Base-by-base conservation (phyloP, 64 coral and sea anemone genomes). In the Anthopleura sola region DNA sequence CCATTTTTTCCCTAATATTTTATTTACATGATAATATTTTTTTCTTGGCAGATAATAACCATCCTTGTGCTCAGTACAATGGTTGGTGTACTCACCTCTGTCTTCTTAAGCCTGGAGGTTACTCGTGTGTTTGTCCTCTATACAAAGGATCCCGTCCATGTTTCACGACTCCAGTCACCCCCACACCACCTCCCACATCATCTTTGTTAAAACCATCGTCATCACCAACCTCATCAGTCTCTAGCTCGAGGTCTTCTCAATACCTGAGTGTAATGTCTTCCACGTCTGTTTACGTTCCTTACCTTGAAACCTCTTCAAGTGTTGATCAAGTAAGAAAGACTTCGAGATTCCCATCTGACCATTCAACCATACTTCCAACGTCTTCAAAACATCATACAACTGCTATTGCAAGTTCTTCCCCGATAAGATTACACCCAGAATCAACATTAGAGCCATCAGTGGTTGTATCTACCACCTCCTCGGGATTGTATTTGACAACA, bases 31-130 rank as follows among this genome's bases (percentile, higher is more conserved):
- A 29, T 34, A 13, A 32, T 69, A 2, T 34, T 34, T 71, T 71
- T 17, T 48, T 71, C 49, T 68, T 19, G 47, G 17, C 36, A 78
- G 85, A 76, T 84, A 80, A 36, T 53, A 37, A 78, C 38, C 92
- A 84, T 75, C 88, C 85, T 5, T 94, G 88, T 84, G 74, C 34
- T 29, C 46, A 55, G 15, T 78, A 62, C 80, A 94, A 87, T 49
- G 87, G 92, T 47, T 89, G 85, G 78, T 94, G 93, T 40, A 90
- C 93, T 18, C 93, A 94, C 18, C 93, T 94, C 9, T 94, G 93
- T 74, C 80, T 94, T 13, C 78, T 83, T 68, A 90, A 80, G 2
- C 88, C 93, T 15, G 60, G 36, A 79, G 93, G 93, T 5, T 94
- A 90, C 23, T 54, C 78, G 1, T 94, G 93, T 37, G 80, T 51